Evolutionary conservation across 1,140 invertebrate genomes (phyloP), one percentile per base, ranked within the genome.

Genomic region (Lysiphlebus fabarum): DNA sequence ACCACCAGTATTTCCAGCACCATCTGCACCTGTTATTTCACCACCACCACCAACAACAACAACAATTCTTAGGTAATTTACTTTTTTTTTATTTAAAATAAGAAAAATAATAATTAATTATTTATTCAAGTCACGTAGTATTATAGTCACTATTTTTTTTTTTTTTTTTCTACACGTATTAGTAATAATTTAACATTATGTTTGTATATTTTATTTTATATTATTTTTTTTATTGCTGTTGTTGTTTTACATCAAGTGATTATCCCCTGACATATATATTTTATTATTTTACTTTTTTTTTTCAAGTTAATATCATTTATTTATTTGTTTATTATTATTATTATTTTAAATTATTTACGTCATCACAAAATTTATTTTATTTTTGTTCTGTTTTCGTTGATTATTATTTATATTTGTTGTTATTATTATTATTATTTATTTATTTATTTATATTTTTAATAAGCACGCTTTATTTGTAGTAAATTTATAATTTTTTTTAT

Each of bases 1-100:
- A 60, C 78, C 78, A 14, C 78, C 78, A 56, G 76, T 80, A 51
- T 80, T 80, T 62, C 76, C 77, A 9, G 76, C 77, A 14, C 67
- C 76, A 17, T 59, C 74, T 1, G 65, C 76, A 7, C 65, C 75
- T 14, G 76, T 77, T n/a, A 59, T 67, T 56, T 69, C 75, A 68
- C 70, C 75, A 40, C 64, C 72, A 33, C 74, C 65, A 9, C 73
- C 71, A 42, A 72, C 75, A 40, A 64, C 72, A 33, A 75, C 65
- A 9, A 73, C 71, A 42, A 72, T 76, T 58, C 66, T 76, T 60
- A 70, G 73, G 75, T 77, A 69, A 71, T 69, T 63, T 36, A 59
- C 36, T 47, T 54, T 50, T 8, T 14, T 53, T 43, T 45, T 41
- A 43, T 12, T 56, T 47, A n/a, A 33, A 45, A 48, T 36, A 38